phyloP scores from a whole-genome alignment of 1,140 invertebrate genomes.

The Ridgeia piscesae region DNA sequence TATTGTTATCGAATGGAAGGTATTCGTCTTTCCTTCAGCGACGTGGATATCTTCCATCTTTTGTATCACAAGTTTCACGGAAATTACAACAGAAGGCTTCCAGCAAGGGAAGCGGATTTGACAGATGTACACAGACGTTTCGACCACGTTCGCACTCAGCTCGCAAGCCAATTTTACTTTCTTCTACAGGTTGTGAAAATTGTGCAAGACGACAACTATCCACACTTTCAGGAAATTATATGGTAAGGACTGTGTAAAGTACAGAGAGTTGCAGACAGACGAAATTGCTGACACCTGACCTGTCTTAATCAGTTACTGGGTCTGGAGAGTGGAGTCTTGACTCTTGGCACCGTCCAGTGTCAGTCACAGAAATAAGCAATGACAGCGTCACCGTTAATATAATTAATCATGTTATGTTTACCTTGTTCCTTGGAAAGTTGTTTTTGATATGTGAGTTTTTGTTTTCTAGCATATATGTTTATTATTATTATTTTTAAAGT shows the following conservation, averaged over 20 bases:
- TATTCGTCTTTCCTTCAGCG: not conserved
- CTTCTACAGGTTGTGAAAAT: not conserved
- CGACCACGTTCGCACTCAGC: not conserved
- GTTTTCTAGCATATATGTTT: too few species aligned
- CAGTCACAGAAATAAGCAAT: not conserved
- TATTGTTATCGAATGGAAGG: not conserved
- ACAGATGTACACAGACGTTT: not conserved
- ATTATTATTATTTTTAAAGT: too few species aligned
- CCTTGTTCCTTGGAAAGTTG: too few species aligned
- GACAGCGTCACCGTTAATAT: not conserved
- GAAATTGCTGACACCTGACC: too few species aligned
- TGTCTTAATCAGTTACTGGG: too few species aligned
- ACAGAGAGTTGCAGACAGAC: not conserved
- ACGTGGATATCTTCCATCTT: not conserved
- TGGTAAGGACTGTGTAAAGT: not conserved
- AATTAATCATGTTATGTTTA: too few species aligned
- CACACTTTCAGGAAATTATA: not conserved
- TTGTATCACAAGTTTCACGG: not conserved
- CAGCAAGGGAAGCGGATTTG: not conserved
- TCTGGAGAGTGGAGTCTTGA: too few species aligned
- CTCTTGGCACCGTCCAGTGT: too few species aligned
- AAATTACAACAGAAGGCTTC: not conserved
- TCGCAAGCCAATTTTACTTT: not conserved
- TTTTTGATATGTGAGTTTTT: too few species aligned
- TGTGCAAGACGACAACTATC: not conserved